Evolutionary conservation across 2,113 vertebrate species (phyloP).

Genomic region (Zosterops lateralis): DNA sequence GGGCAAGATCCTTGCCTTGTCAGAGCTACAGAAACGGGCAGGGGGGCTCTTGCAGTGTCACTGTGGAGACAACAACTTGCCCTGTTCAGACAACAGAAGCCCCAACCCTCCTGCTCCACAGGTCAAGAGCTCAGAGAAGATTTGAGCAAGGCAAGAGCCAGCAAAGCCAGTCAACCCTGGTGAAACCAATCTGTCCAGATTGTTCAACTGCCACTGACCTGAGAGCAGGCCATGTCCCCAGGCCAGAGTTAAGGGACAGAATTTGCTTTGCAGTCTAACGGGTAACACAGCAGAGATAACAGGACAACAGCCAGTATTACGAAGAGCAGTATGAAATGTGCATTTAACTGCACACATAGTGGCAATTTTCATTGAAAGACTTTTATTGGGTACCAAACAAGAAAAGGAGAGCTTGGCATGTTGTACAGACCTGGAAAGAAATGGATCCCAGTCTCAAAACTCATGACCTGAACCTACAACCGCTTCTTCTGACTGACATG

Average conservation of each 20-base stretch:
- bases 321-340: not conserved
- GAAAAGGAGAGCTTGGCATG: not conserved
- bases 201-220: constrained; percentile 14
- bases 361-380: not conserved
- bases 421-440: not conserved
- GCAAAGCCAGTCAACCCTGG: constrained; percentile 35
- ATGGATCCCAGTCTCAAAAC: not conserved
- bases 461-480: not conserved
- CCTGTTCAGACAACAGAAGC: not conserved
- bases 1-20: not conserved
- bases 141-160: not conserved
- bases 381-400: not conserved
- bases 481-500: fast-evolving
- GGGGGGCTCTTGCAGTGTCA: not conserved
- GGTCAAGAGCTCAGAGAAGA: not conserved
- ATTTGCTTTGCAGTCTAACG: not conserved
- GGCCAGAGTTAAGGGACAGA: not conserved
- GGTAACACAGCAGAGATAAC: not conserved
- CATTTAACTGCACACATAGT: fast-evolving
- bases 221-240: not conserved
- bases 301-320: not conserved
- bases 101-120: not conserved
- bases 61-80: fast-evolving
- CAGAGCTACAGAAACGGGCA: not conserved
- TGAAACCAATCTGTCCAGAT: constrained; percentile 21